Base-by-base conservation (phyloP, 2,797 vertebrate genomes). In the Choloepus didactylus region DNA sequence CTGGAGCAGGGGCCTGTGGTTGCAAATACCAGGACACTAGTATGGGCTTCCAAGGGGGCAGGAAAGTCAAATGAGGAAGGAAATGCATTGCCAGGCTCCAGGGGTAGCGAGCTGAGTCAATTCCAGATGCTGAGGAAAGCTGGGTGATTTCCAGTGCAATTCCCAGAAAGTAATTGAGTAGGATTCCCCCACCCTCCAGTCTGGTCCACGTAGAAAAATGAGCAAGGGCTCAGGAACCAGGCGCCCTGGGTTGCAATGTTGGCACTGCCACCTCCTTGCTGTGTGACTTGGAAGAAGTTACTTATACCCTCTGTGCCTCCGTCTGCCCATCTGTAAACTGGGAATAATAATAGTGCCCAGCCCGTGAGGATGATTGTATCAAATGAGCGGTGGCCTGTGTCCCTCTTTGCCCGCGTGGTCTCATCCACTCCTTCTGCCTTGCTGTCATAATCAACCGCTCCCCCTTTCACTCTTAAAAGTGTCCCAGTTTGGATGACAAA, bases 11-110 rank as follows among this genome's bases (percentile, higher is more conserved):
- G 38, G 1, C 18, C 44, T 8, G 0, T 3, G 1, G 41, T 15
- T 16, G 21, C 73, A n/a, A 31, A 29, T 11, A 10, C 38, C 6
- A 35, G 66, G 66, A 49, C 51, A 23, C 66, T 23, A 6, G 6
- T 2, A 8, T 31, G 31, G 76, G 49, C 66, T 91, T 66, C 60
- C 2, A 2, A 25, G 59, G 44, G 49, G 41, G 1, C 0, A 0
- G 51, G 59, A 14, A 35, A n/a, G 23, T 51, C 69, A 56, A 16
- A 29, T 29, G 23, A 3, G 35, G 66, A 1, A 4, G 54, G 35
- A 9, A 27, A 16, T 29, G 19, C 54, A 3, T 70, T n/a, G 67
- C 62, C 29, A 21, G 0, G 0, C 21, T 3, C 2, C 6, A 11
- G 51, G 51, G 51, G 87, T 3, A 41, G 19, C 0, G 31, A n/a